Conservation (phyloP, 2,113 vertebrate species). For the Podarcis muralis region DNA sequence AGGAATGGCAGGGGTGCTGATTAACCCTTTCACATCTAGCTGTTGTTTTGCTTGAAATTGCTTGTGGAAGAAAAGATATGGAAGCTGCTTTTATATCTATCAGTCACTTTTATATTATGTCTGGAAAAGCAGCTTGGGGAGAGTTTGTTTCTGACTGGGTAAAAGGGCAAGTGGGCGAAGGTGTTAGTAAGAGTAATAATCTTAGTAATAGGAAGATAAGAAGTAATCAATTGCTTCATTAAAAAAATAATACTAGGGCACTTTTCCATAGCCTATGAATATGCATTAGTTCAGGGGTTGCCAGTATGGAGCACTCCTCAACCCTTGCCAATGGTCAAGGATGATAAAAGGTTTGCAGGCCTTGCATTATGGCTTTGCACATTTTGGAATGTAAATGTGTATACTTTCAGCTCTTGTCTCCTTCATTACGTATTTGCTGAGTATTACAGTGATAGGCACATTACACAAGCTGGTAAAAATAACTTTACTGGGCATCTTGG, state of each 20-base stretch:
- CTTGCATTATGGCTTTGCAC: not conserved
- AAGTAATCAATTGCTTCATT: not conserved
- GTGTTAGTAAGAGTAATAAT: too few species aligned
- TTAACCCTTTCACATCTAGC: not conserved
- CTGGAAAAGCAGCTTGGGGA: not conserved
- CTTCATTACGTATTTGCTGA: not conserved
- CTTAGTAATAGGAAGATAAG: not conserved
- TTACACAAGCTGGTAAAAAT: not conserved
- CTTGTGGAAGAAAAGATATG: not conserved
- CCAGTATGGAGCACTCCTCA: too few species aligned
- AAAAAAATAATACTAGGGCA: not conserved
- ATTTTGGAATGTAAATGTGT: not conserved
- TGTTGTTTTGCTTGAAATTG: not conserved
- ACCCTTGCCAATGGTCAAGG: too few species aligned
- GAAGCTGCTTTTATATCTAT: not conserved
- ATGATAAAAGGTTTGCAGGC: too few species aligned
- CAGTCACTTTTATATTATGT: not conserved
- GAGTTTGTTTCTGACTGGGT: not conserved
- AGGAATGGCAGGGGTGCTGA: not conserved
- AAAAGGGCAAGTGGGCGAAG: not conserved
- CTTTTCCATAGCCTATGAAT: not conserved
- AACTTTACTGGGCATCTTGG: not conserved
- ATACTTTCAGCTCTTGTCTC: not conserved
- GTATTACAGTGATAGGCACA: not conserved
- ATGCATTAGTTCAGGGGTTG: too few species aligned